A percentile compares a stretch with the other conserved stretches of the same genome.
These are phyloP conservation scores for Dendrocincla tyrannina DNA, from an alignment of 2,797 vertebrate genomes.

Conservation along the genomic window DNA sequence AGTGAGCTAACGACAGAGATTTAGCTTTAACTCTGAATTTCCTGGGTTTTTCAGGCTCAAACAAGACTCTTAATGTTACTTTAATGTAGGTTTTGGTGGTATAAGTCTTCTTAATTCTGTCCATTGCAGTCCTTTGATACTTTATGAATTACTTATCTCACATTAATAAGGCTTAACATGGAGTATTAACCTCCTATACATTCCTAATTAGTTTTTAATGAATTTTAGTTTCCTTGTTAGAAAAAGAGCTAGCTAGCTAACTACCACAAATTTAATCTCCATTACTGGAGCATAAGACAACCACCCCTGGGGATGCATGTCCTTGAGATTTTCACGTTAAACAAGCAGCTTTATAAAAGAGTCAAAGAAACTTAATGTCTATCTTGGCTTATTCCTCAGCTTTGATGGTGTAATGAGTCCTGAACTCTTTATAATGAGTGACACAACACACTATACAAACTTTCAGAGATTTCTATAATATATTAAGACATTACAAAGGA, in stretches of 20 bases:
- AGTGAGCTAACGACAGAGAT: slow-evolving; percentile 24
- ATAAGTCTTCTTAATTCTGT: slow-evolving; percentile 70
- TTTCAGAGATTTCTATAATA: neutral
- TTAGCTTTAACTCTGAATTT: slow-evolving; percentile 41
- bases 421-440: slow-evolving; percentile 37
- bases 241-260: slow-evolving; percentile 71
- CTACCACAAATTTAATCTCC: slow-evolving; percentile 74
- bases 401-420: slow-evolving; percentile 17
- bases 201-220: slow-evolving; percentile 80
- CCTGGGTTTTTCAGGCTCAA: slow-evolving; percentile 26
- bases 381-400: slow-evolving; percentile 21
- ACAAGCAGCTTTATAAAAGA: slow-evolving; percentile 50
- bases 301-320: slow-evolving; percentile 56
- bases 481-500: neutral
- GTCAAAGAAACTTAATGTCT: slow-evolving; percentile 43
- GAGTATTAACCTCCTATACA: slow-evolving; percentile 78
- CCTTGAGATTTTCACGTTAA: slow-evolving; percentile 64
- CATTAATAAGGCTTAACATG: slow-evolving; percentile 76
- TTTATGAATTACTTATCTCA: slow-evolving; percentile 78
- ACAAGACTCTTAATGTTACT: slow-evolving; percentile 58
- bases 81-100: slow-evolving; percentile 59
- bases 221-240: slow-evolving; percentile 76
- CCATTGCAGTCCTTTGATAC: slow-evolving; percentile 69
- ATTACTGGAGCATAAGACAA: slow-evolving; percentile 74
- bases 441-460: neutral